Evolutionary conservation across 2,797 vertebrate species (phyloP), one percentile per base, ranked within the genome.

Genomic region (Carduelis carduelis): DNA sequence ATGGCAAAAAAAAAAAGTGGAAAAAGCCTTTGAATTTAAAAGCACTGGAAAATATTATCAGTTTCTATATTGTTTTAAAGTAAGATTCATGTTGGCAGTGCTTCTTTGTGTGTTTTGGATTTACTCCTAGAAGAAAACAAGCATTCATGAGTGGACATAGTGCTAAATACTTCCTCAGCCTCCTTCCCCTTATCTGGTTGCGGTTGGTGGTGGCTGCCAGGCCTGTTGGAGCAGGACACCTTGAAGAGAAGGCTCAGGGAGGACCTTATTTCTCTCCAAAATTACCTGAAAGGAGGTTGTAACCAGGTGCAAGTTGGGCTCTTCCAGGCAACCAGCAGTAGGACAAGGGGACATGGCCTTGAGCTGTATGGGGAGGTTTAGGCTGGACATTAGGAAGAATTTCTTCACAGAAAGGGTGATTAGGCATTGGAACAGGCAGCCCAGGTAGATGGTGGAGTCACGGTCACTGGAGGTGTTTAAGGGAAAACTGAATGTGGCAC

Each of bases 51-150:
- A 93, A 52, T 59, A 59, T n/a, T n/a, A 75, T 87, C 37, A 26
- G 47, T 60, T 87, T 41, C 44, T 90, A 63, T 70, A 81, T 81
- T 80, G 30, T 24, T 75, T 92, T 47, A 23, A 80, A 77, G 15
- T 32, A 35, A 79, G 77, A 74, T 43, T 56, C 34, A n/a, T 8
- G 14, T 65, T 84, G 77, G 39, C 80, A 77, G 59, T 24, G 52
- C 16, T 77, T 57, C 64, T 90, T 77, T 84, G 80, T 93, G 57
- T 44, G 44, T 43, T 75, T 87, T 84, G 78, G 78, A 91, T 37
- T 47, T 0, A 0, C 21, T 83, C 85, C 87, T 78, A 72, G 84
- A 66, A 63, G 79, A 60, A 76, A 82, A 56, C 46, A 75, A 64
- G 86, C 50, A 23, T n/a, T 78, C 22, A 32, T 1, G n/a, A 69